Percentiles rank a stretch among this genome's conserved stretches.
Evolutionary conservation across 2,888 invertebrate species (phyloP).

Genomic region (Polyploca ridens): DNA sequence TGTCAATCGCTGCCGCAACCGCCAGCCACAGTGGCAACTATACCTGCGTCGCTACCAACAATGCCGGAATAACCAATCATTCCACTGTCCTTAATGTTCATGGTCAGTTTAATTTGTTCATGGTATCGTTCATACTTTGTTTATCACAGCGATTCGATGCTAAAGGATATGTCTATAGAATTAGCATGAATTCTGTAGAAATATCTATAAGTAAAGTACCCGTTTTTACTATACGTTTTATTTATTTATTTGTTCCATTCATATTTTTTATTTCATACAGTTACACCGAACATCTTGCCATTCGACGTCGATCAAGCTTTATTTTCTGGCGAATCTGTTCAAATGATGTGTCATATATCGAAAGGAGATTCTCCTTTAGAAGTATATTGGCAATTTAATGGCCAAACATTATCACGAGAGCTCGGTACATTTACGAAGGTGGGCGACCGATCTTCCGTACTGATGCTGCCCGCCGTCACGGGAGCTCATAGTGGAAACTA

Average conservation of each 20-base stretch:
- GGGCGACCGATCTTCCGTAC: constrained; percentile 74
- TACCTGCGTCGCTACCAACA: constrained; percentile 90
- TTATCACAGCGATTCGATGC: constrained; percentile 53
- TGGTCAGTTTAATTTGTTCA: constrained; percentile 75
- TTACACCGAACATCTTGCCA: constrained; percentile 86
- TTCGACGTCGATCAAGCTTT: constrained; percentile 86
- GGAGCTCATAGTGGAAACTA: constrained; percentile 84
- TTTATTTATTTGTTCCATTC: constrained; percentile 41
- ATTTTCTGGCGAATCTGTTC: constrained; percentile 86
- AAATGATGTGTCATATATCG: constrained; percentile 86
- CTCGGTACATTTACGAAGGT: constrained; percentile 78
- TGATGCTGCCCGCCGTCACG: constrained; percentile 79
- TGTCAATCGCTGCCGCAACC: constrained; percentile 88
- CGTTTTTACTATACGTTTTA: constrained; percentile 48
- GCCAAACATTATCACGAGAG: constrained; percentile 67
- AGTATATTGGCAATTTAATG: constrained; percentile 87
- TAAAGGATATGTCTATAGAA: constrained; percentile 60
- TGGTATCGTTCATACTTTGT: constrained; percentile 35
- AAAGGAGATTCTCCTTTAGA: constrained; percentile 88
- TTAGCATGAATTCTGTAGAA: constrained; percentile 70
- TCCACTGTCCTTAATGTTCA: constrained; percentile 85
- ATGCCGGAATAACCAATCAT: constrained; percentile 88
- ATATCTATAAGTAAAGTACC: constrained; percentile 53
- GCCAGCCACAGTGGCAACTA: constrained; percentile 90
- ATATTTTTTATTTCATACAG: constrained; percentile 51